Evolutionary conservation across 2,888 invertebrate genomes (phyloP), one percentile per base, ranked within the genome.

Genomic region (Hololepta plana): DNA sequence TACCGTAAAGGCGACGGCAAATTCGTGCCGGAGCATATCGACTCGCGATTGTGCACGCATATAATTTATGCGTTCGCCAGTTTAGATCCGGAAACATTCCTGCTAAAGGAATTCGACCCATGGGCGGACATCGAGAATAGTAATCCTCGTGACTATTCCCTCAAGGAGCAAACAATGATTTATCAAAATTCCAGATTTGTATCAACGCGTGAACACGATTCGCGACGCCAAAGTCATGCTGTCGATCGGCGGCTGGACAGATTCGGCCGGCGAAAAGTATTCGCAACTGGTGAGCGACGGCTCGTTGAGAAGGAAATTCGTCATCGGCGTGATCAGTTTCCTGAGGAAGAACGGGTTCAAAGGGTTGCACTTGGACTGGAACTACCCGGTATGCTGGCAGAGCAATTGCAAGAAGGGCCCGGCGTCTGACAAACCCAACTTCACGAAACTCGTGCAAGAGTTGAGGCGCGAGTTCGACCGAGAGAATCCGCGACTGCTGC

Each of bases 221-320:
- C 60, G 62, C 29, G 71, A 67, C 23, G 58, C 66, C 1, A 63
- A 67, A 36, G 72, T 82, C 1, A 50, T 87, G 4, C 54, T 93
- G 15, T 85, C 84, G 2, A 51, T 93, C 27, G 93, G 93, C n/a
- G 93, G 93, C 2, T 93, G 91, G 91, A 87, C 85, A 0, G 88
- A 91, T 51, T 90, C 87, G 1, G 67, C 75, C 1, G 84, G 82
- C 0, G 79, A 82, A 44, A 87, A 87, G 47, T 87, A 87, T 45
- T 82, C 84, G 0, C 64, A 73, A 8, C 51, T 90, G 13, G 80
- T 82, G 0, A 67, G 70, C 20, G 70, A 72, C 31, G 61, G 65
- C 4, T 57, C 64, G 1, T 62, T 69, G 4, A 63, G 84, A 8
- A 56, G 68, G 15, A 69, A 70, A 24, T 87, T 87, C 43, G 68